Evolutionary conservation across 1,140 invertebrate genomes (phyloP), one percentile per base, ranked within the genome.

Genomic region (Grapholita molesta): DNA sequence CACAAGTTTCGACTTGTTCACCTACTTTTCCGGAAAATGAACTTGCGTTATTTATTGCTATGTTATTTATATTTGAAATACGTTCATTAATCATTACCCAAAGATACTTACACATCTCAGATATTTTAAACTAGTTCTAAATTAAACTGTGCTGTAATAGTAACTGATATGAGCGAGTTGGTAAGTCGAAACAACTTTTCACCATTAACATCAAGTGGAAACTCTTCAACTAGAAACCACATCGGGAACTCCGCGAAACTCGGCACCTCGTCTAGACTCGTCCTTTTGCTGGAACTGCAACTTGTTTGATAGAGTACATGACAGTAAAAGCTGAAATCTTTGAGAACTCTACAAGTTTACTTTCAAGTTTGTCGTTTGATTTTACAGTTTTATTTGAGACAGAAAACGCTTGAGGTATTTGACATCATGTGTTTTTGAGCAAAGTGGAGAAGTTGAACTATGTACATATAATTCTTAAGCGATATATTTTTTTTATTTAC

Each of bases 251-350:
- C 38, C n/a, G 38, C 18, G 42, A 48, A 48, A 21, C 38, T 42
- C 42, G 42, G 42, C 42, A 48, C 55, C n/a, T 61, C 23, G 24
- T 28, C 55, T 28, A 61, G 55, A 61, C 55, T 28, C 28, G 55
- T 61, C 25, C 55, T 61, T 61, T 61, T 61, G 8, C 28, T 61
- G n/a, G 12, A 32, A 61, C 25, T 61, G 7, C 11, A 61, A 61
- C 55, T 61, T 28, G 55, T 61, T 28, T 61, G 55, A 28, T 15
- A 61, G 55, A 61, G 55, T 61, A 61, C 55, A 61, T 32, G 55
- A 61, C 55, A 61, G 55, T 61, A 61, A 61, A 61, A 61, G 55
- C 55, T 61, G 55, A 61, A 61, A 61, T 61, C 55, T 61, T 28
- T 15, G 11, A 48, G 55, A 30, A 61, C 55, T 61, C 53, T 23